Evolutionary conservation across 2,888 invertebrate species (phyloP), one percentile per base, ranked within the genome.

Genomic region (Ptilodon capucinus): DNA sequence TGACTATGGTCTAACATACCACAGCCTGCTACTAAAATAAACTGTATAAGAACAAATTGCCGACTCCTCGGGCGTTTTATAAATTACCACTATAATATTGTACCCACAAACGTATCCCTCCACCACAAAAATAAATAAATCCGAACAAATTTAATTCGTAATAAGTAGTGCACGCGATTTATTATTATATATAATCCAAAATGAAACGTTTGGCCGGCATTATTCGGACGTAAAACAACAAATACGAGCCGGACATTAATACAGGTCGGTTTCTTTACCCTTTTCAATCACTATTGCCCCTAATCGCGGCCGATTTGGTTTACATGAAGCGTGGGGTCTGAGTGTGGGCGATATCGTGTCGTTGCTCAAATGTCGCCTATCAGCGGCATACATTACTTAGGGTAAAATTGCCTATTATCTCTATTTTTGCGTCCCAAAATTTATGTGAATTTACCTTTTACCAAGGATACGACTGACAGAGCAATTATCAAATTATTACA

Each of bases 211-310:
- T 65, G 51, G 57, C 49, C 65, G 61, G 60, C 64, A 65, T 68
- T 72, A 76, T 76, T 76, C 68, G 64, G 67, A 67, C 61, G 72
- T 70, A 74, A 71, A 72, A 68, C 71, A 74, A 70, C 76, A 75
- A 79, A 74, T 79, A 75, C 71, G 76, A 74, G 70, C 68, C 65
- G 67, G 69, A 75, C 76, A 76, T 75, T 71, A 76, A 75, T 76
- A 72, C 75, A 64, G 76, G 79, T 77, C 80, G 80, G 79, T 76
- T 74, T 66, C 73, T 80, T 80, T 87, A 82, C 87, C 87, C 88
- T 84, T 82, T 83, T 86, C 86, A 86, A 86, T 84, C 86, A 85
- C 86, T 89, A 86, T 87, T 87, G 87, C 87, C 83, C 81, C 81
- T 87, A 89, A 89, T 89, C 88, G 86, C 63, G 78, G 63, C 69